Conservation (phyloP, 2,888 invertebrate genomes). For the Coelinius sp. region DNA sequence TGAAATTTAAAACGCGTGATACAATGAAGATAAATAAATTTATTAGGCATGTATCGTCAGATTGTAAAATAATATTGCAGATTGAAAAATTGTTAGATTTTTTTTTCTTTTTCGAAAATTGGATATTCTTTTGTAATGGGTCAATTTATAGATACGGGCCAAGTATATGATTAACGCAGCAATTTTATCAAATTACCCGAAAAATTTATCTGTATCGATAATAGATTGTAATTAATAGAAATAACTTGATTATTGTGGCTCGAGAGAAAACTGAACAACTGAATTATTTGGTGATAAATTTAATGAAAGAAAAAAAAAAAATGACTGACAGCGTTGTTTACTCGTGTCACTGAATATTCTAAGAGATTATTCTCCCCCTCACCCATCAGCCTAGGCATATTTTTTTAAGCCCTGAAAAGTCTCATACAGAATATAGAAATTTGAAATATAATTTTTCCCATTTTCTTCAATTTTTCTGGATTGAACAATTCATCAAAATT, state of each 20-base stretch:
- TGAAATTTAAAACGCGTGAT: constrained; percentile 34
- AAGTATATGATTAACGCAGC: constrained; percentile 48
- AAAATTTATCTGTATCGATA: constrained; percentile 28
- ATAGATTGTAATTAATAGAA: constrained; percentile 11
- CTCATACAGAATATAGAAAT: constrained; percentile 11
- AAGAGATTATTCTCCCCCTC: not conserved
- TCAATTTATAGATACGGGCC: constrained; percentile 56
- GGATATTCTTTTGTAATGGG: constrained; percentile 52
- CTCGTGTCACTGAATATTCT: constrained; percentile 42
- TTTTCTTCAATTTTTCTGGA: not conserved
- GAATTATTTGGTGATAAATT: constrained; percentile 39
- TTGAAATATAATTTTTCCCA: not conserved
- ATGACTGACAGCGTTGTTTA: constrained; percentile 52
- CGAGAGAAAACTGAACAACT: constrained; percentile 44
- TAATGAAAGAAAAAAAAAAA: constrained; percentile 35
- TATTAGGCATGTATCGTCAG: constrained; percentile 65
- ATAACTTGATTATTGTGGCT: constrained; percentile 30
- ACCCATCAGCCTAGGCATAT: not conserved
- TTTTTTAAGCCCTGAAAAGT: constrained; percentile 2
- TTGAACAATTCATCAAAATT: not conserved
- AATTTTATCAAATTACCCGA: constrained; percentile 38
- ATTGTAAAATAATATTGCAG: constrained; percentile 65
- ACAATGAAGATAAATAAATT: constrained; percentile 59
- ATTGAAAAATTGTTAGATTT: constrained; percentile 58
- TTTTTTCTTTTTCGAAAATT: constrained; percentile 44